phyloP scores from a whole-genome alignment of 2,797 vertebrate genomes.

The Microcaecilia unicolor region DNA sequence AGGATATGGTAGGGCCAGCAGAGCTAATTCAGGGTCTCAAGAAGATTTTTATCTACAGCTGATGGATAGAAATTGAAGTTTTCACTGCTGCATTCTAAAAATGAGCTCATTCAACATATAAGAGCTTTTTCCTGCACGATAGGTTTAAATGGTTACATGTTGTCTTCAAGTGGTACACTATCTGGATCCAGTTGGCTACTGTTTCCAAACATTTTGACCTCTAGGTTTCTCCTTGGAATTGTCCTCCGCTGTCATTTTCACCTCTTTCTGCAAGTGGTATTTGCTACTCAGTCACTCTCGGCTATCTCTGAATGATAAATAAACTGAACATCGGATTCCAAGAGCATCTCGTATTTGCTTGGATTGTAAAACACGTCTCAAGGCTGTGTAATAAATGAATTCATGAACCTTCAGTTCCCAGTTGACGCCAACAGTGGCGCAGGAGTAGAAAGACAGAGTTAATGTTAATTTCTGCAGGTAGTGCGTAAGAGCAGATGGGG shows the following conservation, averaged over 20 bases:
- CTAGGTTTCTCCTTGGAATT: constrained; percentile 56
- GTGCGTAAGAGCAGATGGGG: constrained; percentile 49
- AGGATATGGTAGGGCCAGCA: too few species aligned
- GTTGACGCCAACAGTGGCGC: constrained; percentile 57
- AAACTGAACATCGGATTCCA: constrained; percentile 65
- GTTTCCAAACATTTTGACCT: constrained; percentile 47
- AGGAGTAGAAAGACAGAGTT: constrained; percentile 47
- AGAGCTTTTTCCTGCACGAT: too few species aligned
- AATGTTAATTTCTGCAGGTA: constrained; percentile 71
- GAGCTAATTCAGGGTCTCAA: too few species aligned
- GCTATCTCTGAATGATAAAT: constrained; percentile 65
- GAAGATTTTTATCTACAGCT: too few species aligned
- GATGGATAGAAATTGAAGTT: too few species aligned
- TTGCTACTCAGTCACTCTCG: constrained; percentile 54
- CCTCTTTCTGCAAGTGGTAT: constrained; percentile 49
- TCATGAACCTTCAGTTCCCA: constrained; percentile 64
- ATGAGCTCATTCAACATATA: too few species aligned
- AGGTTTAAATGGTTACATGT: constrained; percentile 31
- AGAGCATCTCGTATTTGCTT: constrained; percentile 50
- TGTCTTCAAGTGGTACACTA: constrained; percentile 30
- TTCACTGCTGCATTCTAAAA: too few species aligned
- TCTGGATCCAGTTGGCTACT: too few species aligned
- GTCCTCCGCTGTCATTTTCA: constrained; percentile 41
- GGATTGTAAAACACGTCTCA: constrained; percentile 50
- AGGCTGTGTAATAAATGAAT: constrained; percentile 59